A percentile compares a stretch with the other conserved stretches of the same genome.
These are phyloP conservation scores for Phymatocera aterrima DNA, from an alignment of 2,888 invertebrate genomes.

Conservation along the genomic window DNA sequence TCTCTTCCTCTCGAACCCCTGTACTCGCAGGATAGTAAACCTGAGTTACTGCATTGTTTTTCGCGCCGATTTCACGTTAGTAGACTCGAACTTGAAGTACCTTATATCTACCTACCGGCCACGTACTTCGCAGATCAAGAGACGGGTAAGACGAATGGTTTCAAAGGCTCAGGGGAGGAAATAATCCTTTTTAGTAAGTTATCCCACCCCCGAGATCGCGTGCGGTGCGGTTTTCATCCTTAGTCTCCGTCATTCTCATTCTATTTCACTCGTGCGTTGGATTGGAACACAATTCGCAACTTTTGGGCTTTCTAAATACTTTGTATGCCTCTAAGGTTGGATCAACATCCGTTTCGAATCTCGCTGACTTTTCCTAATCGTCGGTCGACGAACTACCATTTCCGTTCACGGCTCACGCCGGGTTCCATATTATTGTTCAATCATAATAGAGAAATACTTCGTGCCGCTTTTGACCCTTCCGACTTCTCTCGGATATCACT, in stretches of 20 bases:
- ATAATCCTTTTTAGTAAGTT: not conserved
- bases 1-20: not conserved
- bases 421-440: conserved; percentile 12
- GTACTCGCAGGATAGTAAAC: conserved; percentile 40
- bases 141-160: not conserved
- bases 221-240: not conserved
- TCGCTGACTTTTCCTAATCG: conserved; percentile 15
- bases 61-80: conserved; percentile 35
- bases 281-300: not conserved
- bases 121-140: not conserved
- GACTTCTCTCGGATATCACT: not conserved
- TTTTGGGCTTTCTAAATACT: not conserved
- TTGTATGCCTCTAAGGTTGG: not conserved
- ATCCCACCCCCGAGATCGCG: not conserved
- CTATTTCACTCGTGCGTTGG: not conserved
- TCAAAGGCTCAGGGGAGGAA: conserved; percentile 2
- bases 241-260: not conserved
- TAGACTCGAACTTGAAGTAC: conserved; percentile 2
- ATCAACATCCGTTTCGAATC: conserved; percentile 15
- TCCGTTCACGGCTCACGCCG: not conserved
- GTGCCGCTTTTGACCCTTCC: not conserved
- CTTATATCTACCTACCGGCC: too few species aligned
- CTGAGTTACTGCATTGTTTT: conserved; percentile 38
- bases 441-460: not conserved
- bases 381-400: not conserved